Evolutionary conservation across 2,888 invertebrate genomes (phyloP).

Genomic region (Atherix ibis): DNA sequence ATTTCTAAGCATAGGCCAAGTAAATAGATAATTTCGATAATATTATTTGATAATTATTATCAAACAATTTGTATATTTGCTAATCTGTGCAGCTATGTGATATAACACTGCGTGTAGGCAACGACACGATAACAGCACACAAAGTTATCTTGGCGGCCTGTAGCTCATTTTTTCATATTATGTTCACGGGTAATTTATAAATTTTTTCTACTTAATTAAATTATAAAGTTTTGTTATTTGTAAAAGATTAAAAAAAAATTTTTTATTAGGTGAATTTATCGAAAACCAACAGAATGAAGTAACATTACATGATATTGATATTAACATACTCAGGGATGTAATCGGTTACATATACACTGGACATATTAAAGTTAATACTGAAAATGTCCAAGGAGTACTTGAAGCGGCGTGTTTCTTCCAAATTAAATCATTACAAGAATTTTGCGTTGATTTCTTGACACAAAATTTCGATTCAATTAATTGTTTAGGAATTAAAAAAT

Average conservation of each 20-base stretch:
- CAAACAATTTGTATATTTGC: background rate
- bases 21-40: too few species aligned
- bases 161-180: constrained; percentile 18
- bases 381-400: constrained; percentile 16
- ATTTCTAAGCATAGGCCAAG: too few species aligned
- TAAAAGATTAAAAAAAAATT: background rate
- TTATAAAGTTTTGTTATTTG: background rate
- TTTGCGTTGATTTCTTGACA: constrained; percentile 15
- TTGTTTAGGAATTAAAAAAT: constrained; percentile 18
- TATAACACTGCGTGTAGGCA: constrained; percentile 7
- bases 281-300: constrained; percentile 17
- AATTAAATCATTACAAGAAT: constrained; percentile 15
- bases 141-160: constrained; percentile 14
- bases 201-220: background rate
- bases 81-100: constrained; percentile 9
- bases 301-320: constrained; percentile 16
- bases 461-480: constrained; percentile 15
- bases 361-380: constrained; percentile 13
- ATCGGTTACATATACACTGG: constrained; percentile 20
- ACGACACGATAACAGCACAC: constrained; percentile 8
- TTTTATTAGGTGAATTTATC: constrained; percentile 15
- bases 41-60: too few species aligned
- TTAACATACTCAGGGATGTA: constrained; percentile 13
- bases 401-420: constrained; percentile 18
- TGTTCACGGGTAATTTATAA: constrained; percentile 16